These are phyloP conservation scores for Drusus annulatus DNA, from an alignment of 1,140 invertebrate genomes.

Conservation along the genomic window DNA sequence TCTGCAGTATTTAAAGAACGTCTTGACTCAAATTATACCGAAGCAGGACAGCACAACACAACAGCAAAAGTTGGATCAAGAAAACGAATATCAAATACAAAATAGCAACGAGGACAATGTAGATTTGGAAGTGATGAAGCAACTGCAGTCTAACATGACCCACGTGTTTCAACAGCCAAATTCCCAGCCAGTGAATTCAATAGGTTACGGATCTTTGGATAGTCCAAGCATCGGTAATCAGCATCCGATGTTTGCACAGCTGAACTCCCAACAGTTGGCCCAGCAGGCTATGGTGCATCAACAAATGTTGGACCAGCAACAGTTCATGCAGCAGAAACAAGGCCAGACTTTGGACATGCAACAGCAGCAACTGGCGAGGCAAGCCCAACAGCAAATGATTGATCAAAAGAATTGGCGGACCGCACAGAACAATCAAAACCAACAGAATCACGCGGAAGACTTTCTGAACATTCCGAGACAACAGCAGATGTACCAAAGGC, in stretches of 20 bases:
- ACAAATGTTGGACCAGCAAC: conserved; percentile 67
- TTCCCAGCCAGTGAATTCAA: conserved; percentile 40
- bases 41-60: conserved; percentile 59
- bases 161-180: conserved; percentile 60
- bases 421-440: conserved; percentile 46
- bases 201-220: conserved; percentile 56
- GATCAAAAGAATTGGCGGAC: conserved; percentile 67
- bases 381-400: conserved; percentile 67
- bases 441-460: conserved; percentile 59
- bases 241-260: conserved; percentile 66
- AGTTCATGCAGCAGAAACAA: conserved; percentile 69
- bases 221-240: conserved; percentile 60
- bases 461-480: conserved; percentile 47
- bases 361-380: conserved; percentile 67
- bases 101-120: conserved; percentile 62
- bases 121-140: conserved; percentile 55
- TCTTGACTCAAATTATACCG: conserved; percentile 67
- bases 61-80: not conserved
- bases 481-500: conserved; percentile 60
- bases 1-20: conserved; percentile 68
- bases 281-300: conserved; percentile 69
- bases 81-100: conserved; percentile 54
- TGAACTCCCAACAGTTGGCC: conserved; percentile 67
- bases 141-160: conserved; percentile 55
- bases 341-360: conserved; percentile 69